Evolutionary conservation across 2,113 vertebrate genomes (phyloP).

Genomic region (Ceyx margarethae): DNA sequence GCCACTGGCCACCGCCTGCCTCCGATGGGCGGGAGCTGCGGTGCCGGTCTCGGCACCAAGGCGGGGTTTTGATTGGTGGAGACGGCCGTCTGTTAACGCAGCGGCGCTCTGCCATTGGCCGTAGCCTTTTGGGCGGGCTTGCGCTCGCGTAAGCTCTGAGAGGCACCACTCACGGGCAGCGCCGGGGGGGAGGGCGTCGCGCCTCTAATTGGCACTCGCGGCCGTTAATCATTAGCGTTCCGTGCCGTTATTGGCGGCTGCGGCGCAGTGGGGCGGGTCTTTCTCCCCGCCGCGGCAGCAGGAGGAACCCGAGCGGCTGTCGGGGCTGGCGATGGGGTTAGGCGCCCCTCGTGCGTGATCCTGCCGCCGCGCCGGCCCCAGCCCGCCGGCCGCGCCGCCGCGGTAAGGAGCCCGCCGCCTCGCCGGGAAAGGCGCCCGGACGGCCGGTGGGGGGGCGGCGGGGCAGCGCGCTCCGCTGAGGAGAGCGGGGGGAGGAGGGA

Average conservation of each 20-base stretch:
- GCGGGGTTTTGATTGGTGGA: neutral
- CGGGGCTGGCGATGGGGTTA: conserved; percentile 38
- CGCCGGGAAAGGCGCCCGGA: neutral
- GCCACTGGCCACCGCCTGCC: neutral
- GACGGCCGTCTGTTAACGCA: neutral
- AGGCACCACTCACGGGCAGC: neutral
- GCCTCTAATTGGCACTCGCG: fast-evolving
- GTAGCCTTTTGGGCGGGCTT: neutral
- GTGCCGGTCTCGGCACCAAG: neutral
- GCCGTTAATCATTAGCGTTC: neutral
- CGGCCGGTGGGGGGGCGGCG: neutral
- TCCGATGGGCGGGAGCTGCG: neutral
- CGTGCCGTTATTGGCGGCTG: neutral
- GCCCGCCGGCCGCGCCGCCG: neutral
- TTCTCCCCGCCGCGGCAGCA: conserved; percentile 43
- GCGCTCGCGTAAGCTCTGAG: neutral
- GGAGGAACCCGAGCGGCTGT: conserved; percentile 54
- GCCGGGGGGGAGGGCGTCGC: neutral
- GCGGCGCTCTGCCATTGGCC: fast-evolving
- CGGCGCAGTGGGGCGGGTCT: neutral
- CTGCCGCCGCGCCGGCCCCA: conserved; percentile 3
- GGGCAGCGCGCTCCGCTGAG: neutral
- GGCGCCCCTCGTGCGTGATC: conserved; percentile 38
- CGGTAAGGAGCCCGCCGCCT: neutral
- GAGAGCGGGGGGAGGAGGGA: neutral